Evolutionary conservation across 2,888 invertebrate species (phyloP).

Genomic region (Metallyticus violacea): DNA sequence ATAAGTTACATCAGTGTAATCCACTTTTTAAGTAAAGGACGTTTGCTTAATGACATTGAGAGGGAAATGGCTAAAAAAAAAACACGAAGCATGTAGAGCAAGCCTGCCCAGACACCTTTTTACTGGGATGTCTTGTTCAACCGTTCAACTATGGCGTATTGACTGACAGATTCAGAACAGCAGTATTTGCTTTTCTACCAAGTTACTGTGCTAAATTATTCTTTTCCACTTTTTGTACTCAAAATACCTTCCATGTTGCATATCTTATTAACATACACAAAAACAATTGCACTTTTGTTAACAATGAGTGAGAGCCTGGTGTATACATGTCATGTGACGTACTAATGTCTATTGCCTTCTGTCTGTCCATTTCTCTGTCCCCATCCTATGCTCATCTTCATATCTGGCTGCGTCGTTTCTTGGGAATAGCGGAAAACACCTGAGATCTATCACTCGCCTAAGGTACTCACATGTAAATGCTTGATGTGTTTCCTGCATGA

Average conservation of each 20-base stretch:
- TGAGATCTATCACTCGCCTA: constrained; percentile 31
- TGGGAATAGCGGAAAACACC: constrained; percentile 30
- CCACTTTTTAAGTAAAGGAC: too few relatives aligned
- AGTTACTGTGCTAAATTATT: not conserved
- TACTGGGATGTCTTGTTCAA: too few relatives aligned
- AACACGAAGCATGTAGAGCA: too few relatives aligned
- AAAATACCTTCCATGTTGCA: not conserved
- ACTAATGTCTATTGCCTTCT: constrained; percentile 24
- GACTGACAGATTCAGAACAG: too few relatives aligned
- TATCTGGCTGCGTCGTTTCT: constrained; percentile 1
- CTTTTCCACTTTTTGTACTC: not conserved
- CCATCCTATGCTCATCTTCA: constrained; percentile 1
- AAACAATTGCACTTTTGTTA: not conserved
- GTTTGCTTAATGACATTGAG: too few relatives aligned
- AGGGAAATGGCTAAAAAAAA: too few relatives aligned
- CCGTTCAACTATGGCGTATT: too few relatives aligned
- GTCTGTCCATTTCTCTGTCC: constrained; percentile 15
- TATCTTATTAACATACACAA: not conserved
- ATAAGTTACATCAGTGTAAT: too few relatives aligned
- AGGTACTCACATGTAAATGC: constrained; percentile 26
- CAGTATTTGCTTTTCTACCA: too few relatives aligned
- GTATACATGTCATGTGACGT: constrained; percentile 19
- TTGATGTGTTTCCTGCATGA: constrained; percentile 13
- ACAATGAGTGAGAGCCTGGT: not conserved
- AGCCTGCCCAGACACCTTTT: too few relatives aligned